Evolutionary conservation across 2,888 invertebrate species (phyloP).

Genomic region (Dromius quadrimaculatus): DNA sequence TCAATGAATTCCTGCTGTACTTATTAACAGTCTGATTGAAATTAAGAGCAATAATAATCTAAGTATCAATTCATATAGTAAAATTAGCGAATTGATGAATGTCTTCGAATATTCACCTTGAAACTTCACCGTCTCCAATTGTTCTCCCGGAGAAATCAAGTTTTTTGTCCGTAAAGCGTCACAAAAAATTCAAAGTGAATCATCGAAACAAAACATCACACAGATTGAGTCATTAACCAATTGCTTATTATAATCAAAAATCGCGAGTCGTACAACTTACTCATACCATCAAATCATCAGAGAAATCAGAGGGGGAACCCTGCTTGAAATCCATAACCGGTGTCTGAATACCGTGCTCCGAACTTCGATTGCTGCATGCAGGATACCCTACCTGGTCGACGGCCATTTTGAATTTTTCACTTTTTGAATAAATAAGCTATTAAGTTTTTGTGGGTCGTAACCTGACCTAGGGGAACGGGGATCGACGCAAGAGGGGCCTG

Average conservation of each 20-base stretch:
- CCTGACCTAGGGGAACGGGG: slow-evolving; percentile 19
- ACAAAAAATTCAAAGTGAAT: slow-evolving; percentile 28
- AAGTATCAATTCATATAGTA: no score
- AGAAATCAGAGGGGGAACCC: slow-evolving; percentile 1
- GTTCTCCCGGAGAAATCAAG: no score
- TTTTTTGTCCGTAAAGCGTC: no score
- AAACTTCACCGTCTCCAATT: no score
- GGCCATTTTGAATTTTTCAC: slow-evolving; percentile 68
- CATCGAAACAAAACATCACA: slow-evolving; percentile 16
- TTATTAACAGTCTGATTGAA: no score
- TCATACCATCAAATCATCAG: background rate
- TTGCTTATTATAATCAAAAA: slow-evolving; percentile 47
- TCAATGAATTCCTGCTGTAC: no score
- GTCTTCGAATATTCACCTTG: no score
- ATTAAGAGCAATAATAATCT: no score
- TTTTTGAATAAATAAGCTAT: slow-evolving; percentile 69
- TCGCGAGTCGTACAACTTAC: slow-evolving; percentile 37
- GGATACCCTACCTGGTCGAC: slow-evolving; percentile 57
- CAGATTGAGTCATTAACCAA: slow-evolving; percentile 47
- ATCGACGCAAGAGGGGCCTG: slow-evolving; percentile 5
- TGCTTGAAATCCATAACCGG: background rate
- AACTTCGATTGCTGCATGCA: slow-evolving; percentile 17
- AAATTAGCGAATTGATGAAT: no score
- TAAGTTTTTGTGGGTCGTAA: slow-evolving; percentile 66
- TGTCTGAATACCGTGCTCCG: background rate